These are phyloP conservation scores for Archaeoteleia sp. DNA, from an alignment of 2,888 invertebrate species.

Conservation along the genomic window DNA sequence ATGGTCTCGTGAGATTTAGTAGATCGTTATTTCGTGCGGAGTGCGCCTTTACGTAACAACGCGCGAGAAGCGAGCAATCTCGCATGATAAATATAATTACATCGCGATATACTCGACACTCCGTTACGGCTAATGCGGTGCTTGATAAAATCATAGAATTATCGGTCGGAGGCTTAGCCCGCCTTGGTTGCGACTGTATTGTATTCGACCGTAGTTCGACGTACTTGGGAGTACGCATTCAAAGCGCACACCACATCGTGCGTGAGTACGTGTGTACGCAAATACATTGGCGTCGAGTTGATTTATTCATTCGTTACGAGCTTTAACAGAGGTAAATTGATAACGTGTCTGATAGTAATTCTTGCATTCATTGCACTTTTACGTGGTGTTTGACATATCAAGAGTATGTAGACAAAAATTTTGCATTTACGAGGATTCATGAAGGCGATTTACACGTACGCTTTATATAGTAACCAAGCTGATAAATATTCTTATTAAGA, in stretches of 20 bases:
- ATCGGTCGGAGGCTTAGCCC: constrained; percentile 37
- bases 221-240: constrained; percentile 8
- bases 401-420: no score
- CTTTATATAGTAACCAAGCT: no score
- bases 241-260: not conserved
- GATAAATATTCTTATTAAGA: no score
- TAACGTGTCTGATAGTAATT: constrained; percentile 13
- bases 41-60: constrained; percentile 30
- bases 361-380: constrained; percentile 9
- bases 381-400: not conserved
- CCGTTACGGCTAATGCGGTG: constrained; percentile 38
- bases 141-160: constrained; percentile 56
- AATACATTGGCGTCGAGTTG: constrained; percentile 7
- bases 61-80: constrained; percentile 7
- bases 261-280: not conserved
- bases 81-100: constrained; percentile 46
- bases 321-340: constrained; percentile 22
- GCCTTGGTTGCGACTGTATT: not conserved
- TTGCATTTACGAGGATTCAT: no score
- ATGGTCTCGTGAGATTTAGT: not conserved
- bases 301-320: constrained; percentile 22
- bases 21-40: not conserved
- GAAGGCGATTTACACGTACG: no score
- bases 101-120: constrained; percentile 45
- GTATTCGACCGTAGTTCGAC: constrained; percentile 5